Evolutionary conservation across 35 echinoderm and acorn worm genomes (phyloP), one percentile per base, ranked within the genome.

Genomic region (Apostichopus parvimensis): DNA sequence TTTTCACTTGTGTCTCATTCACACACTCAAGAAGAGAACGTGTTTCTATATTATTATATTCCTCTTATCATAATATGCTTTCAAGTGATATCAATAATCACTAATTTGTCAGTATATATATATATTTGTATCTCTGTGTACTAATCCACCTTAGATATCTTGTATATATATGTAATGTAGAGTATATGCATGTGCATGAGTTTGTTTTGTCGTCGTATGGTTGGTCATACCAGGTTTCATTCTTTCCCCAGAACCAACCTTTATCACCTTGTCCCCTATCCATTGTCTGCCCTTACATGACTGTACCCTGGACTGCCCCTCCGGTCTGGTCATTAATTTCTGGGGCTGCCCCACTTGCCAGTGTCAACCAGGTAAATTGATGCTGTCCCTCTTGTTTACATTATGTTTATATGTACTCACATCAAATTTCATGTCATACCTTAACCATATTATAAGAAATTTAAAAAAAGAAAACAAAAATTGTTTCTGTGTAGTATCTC

Each of bases 241-340:
- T 94, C 14, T 79, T 18, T 52, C 77, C 76, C 62, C 94, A 93
- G 94, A 90, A 70, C 80, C 92, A 45, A 93, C 80, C 53, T 85
- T 93, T 56, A 91, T 95, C 70, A 93, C 92, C 54, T 77, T 91
- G 65, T 65, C 55, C 22, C 86, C 94, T 17, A 17, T 73, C 13
- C 62, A 17, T 62, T 95, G 94, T 78, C 56, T 76, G 57, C 45
- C 85, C 24, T 12, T 61, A 22, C 5, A 17, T 84, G 81, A 87
- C 78, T 95, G 94, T 53, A 93, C 87, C 56, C 87, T 95, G 17
- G 54, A 76, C 9, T 95, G 94, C 86, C 87, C 86, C 54, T 24
- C 61, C 79, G 94, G 94, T 83, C 57, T 90, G 15, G 78, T 26
- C 14, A 90, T 25, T 59, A 88, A 95, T 87, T 26, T 66, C 54